A percentile compares a stretch with the other conserved stretches of the same genome.
These are phyloP conservation scores for Campylomormyrus tamandua DNA, from an alignment of 2,113 vertebrate species.

Conservation along the genomic window DNA sequence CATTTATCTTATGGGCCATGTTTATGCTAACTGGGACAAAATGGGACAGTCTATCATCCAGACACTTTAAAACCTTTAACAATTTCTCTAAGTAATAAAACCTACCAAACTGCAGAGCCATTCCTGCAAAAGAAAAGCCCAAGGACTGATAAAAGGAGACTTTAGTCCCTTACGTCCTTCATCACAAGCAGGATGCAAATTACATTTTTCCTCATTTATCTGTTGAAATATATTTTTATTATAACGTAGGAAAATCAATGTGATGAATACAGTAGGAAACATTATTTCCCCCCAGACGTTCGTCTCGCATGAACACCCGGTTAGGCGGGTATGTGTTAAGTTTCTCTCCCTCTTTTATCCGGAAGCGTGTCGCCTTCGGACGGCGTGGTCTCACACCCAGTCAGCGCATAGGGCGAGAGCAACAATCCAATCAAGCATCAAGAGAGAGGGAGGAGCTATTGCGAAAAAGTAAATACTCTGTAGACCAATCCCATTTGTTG, in stretches of 20 bases:
- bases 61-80: neutral
- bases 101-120: neutral
- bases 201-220: neutral
- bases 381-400: neutral
- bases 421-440: conserved; percentile 8
- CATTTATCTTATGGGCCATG: neutral
- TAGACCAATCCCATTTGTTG: neutral
- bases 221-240: neutral
- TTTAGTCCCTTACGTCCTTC: neutral
- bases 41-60: neutral
- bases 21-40: neutral
- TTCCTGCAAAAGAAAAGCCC: neutral
- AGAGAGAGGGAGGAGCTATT: neutral
- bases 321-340: neutral
- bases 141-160: too few species aligned
- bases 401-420: neutral
- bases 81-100: neutral
- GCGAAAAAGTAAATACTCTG: conserved; percentile 13
- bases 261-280: neutral
- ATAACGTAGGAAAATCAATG: neutral
- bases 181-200: neutral
- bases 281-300: neutral
- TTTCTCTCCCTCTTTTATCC: neutral
- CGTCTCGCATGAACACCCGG: neutral
- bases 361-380: conserved; percentile 5